Evolutionary conservation across 2,797 vertebrate species (phyloP).

Genomic region (Coendou prehensilis): DNA sequence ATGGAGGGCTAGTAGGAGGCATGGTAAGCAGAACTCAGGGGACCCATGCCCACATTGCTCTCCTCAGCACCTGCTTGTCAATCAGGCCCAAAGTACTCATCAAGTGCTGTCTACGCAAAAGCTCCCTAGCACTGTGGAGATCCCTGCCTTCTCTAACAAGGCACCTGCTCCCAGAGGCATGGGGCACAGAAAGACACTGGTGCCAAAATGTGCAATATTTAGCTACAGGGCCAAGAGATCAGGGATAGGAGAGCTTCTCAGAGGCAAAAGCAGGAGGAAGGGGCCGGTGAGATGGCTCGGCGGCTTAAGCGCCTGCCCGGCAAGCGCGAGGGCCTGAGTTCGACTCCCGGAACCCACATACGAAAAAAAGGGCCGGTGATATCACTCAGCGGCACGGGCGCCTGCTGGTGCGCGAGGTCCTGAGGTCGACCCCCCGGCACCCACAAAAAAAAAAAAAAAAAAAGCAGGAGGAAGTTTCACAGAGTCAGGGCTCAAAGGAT

Average conservation of each 20-base stretch:
- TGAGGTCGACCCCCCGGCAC: no score
- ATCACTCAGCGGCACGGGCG: no score
- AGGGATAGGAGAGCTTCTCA: not conserved
- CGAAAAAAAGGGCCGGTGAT: no score
- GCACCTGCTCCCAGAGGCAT: slow-evolving; percentile 11
- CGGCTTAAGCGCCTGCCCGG: no score
- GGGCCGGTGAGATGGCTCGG: no score
- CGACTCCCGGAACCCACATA: no score
- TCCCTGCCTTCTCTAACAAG: slow-evolving; percentile 31
- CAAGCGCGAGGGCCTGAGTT: no score
- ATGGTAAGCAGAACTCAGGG: slow-evolving; percentile 15
- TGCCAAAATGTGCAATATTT: not conserved
- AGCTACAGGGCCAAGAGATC: not conserved
- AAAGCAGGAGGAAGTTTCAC: not conserved
- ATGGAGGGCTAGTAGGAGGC: not conserved
- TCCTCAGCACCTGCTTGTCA: not conserved
- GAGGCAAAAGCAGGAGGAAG: slow-evolving; percentile 21
- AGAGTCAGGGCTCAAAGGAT: not conserved
- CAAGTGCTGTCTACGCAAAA: not conserved
- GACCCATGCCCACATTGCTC: not conserved
- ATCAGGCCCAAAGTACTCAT: slow-evolving; percentile 45
- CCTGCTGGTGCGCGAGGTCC: no score
- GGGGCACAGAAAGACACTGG: slow-evolving; percentile 16
- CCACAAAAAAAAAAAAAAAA: not conserved
- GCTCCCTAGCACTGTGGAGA: not conserved